Percentiles rank a stretch among this genome's conserved stretches.
These are phyloP conservation scores for Teleiodes luculella DNA, from an alignment of 2,888 invertebrate genomes.

Conservation along the genomic window DNA sequence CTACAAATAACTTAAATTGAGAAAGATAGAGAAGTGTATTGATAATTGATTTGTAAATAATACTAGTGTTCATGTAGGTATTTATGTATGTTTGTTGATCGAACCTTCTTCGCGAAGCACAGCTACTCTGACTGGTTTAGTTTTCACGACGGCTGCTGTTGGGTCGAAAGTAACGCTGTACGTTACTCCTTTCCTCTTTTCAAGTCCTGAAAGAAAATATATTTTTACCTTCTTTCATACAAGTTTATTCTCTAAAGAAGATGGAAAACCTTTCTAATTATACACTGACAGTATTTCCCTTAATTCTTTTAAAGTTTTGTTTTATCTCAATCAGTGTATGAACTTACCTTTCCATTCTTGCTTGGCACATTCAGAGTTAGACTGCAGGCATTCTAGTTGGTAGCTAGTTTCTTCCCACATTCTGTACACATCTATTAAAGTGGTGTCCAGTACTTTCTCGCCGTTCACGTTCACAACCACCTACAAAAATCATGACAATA, in stretches of 20 bases:
- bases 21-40: too few species aligned
- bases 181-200: slow-evolving; percentile 82
- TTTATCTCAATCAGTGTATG: not conserved
- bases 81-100: too few species aligned
- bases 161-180: slow-evolving; percentile 87
- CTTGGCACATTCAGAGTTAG: slow-evolving; percentile 86
- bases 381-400: slow-evolving; percentile 90
- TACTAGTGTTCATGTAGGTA: too few species aligned
- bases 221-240: not conserved
- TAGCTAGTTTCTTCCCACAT: slow-evolving; percentile 98
- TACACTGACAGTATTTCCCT: too few species aligned
- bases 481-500: slow-evolving; percentile 29
- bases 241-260: too few species aligned
- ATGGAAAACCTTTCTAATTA: too few species aligned
- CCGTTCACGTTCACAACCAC: slow-evolving; percentile 80
- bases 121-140: slow-evolving; percentile 84
- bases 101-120: slow-evolving; percentile 95
- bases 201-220: slow-evolving; percentile 65
- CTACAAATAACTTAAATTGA: not conserved
- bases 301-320: not conserved
- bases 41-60: too few species aligned
- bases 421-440: slow-evolving; percentile 83
- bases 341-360: slow-evolving; percentile 84
- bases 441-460: slow-evolving; percentile 78
- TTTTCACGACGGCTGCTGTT: slow-evolving; percentile 69